These are phyloP conservation scores for Hymenopus coronatus DNA, from an alignment of 2,888 invertebrate genomes.

Conservation along the genomic window DNA sequence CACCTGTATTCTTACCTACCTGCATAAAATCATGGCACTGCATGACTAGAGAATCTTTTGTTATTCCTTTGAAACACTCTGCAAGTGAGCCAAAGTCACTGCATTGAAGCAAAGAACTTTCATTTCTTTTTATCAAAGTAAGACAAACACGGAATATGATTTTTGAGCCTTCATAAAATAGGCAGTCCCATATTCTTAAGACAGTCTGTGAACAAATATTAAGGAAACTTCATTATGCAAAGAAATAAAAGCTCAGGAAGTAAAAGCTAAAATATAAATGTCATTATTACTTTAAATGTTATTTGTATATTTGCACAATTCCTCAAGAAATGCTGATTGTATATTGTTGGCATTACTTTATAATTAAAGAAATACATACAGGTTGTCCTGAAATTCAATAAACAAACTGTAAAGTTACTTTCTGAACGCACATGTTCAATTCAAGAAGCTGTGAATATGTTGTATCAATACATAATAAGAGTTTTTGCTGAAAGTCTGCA, in stretches of 20 bases:
- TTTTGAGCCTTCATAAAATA: conserved; percentile 93
- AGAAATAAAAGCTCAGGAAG: background rate
- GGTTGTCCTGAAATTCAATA: no score
- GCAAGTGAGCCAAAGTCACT: conserved; percentile 79
- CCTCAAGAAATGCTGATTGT: no score
- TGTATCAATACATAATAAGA: no score
- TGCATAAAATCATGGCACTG: conserved; percentile 89
- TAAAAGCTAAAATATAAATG: no score
- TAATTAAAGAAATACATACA: no score
- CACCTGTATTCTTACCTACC: conserved; percentile 51
- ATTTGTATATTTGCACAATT: no score
- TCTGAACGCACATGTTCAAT: no score
- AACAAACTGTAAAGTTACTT: no score
- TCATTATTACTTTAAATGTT: no score
- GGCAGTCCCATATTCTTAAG: conserved; percentile 91
- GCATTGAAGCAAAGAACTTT: conserved; percentile 67
- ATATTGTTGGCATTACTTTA: no score
- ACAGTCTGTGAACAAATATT: conserved; percentile 62
- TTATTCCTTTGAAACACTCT: conserved; percentile 78
- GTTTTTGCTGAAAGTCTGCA: no score
- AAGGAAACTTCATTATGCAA: background rate
- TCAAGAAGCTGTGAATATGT: no score
- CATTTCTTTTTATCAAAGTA: conserved; percentile 74
- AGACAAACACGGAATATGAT: conserved; percentile 86
- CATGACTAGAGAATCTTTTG: conserved; percentile 71